Conservation (phyloP, 2,797 vertebrate genomes). For the Clamator glandarius region DNA sequence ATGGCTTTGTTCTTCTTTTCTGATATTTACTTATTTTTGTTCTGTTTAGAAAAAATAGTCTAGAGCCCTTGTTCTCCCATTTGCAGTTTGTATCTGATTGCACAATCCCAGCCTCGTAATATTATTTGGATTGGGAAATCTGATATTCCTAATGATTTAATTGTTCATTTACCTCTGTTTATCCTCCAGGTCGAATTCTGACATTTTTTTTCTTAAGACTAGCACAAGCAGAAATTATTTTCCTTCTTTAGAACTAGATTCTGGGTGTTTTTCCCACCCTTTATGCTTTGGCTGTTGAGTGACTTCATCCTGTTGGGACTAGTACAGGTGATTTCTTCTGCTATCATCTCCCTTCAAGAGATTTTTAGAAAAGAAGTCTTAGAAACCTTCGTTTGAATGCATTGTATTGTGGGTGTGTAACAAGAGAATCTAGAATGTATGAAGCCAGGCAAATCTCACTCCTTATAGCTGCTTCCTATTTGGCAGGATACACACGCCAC, state of each 20-base stretch:
- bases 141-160: not conserved
- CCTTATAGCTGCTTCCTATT: not conserved
- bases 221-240: not conserved
- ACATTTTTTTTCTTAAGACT: not conserved
- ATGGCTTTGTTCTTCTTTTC: not conserved
- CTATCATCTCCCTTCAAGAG: not conserved
- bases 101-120: not conserved
- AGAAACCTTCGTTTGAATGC: not conserved
- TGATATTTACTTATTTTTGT: not conserved
- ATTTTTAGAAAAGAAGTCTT: not conserved
- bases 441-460: not conserved
- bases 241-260: not conserved
- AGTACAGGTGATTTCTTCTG: not conserved
- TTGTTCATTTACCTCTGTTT: not conserved
- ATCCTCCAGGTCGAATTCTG: not conserved
- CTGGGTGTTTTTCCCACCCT: not conserved
- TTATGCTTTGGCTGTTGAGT: not conserved
- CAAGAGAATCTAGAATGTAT: not conserved
- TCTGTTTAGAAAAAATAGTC: not conserved
- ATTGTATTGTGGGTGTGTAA: fast-evolving
- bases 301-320: not conserved
- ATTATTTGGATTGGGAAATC: not conserved
- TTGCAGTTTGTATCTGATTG: not conserved
- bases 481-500: not conserved
- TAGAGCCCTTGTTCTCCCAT: not conserved